phyloP scores from a whole-genome alignment of 2,888 invertebrate species.

The Scrobipalpa costella region DNA sequence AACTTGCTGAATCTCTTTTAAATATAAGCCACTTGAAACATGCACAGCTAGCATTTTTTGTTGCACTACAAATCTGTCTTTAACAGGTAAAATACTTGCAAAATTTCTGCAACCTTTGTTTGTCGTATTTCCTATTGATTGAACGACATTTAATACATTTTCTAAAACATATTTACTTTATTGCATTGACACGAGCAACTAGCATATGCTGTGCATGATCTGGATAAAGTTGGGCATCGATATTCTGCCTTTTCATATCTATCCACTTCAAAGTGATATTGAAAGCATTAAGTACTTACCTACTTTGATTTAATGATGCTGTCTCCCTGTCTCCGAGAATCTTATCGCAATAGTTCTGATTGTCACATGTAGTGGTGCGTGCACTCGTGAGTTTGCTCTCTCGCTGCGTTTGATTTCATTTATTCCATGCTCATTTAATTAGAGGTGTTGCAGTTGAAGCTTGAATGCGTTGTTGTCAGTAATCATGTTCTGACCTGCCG shows the following conservation, averaged over 20 bases:
- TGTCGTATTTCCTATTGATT: background rate
- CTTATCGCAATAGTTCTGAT: slow-evolving; percentile 8
- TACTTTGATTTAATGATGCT: background rate
- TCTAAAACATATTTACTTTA: background rate
- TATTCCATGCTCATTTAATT: background rate
- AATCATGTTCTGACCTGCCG: slow-evolving; percentile 19
- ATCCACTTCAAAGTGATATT: background rate
- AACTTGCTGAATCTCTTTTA: slow-evolving; percentile 15
- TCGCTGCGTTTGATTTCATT: background rate
- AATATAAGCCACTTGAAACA: slow-evolving; percentile 1
- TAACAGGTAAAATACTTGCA: background rate
- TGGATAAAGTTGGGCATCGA: no score
- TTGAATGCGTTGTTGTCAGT: background rate
- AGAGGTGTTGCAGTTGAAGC: background rate
- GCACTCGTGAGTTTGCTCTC: background rate
- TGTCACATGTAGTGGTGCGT: slow-evolving; percentile 6
- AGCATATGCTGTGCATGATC: no score
- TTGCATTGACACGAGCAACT: background rate
- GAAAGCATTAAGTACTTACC: background rate
- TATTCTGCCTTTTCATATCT: background rate
- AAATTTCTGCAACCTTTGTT: background rate
- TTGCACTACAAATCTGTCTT: slow-evolving; percentile 1
- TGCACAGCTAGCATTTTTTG: slow-evolving; percentile 10
- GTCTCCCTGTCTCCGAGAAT: slow-evolving; percentile 2
- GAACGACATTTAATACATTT: background rate